Evolutionary conservation across 2,797 vertebrate species (phyloP), one percentile per base, ranked within the genome.

Genomic region (Zenarchopterus dispar): DNA sequence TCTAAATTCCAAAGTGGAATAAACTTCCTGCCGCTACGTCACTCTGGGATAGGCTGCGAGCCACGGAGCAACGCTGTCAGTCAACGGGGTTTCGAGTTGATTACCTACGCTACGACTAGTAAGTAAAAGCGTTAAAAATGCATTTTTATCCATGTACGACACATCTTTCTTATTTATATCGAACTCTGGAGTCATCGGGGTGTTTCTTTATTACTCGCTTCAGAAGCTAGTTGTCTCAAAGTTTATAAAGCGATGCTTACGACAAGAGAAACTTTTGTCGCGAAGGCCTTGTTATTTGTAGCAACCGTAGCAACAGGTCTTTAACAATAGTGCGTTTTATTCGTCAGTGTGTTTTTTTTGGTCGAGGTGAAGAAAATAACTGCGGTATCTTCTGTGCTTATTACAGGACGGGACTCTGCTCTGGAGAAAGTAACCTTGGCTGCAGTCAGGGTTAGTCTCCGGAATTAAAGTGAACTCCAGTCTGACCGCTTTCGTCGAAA

Each of bases 231-330:
- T 33, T 44, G 58, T 64, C 48, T 45, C 5, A 83, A 91, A 89
- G 81, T 91, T 90, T 4, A 51, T 23, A 43, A 54, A 53, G 67
- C 86, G 85, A 77, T 80, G 78, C 75, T 60, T 62, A 1, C 81
- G 84, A 70, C 82, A 70, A 74, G 74, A 73, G 85, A 90, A 93
- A 93, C 79, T 93, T 92, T 90, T 74, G 72, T 60, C 60, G 64
- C 15, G 80, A 77, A 89, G 89, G 93, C 91, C 91, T 85, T 67
- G 77, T 70, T 86, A 71, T 88, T 42, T 52, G 64, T 75, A 61
- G 83, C 92, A 93, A 93, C 92, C 53, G 64, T 75, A 61, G 83
- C 92, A 93, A 93, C 92, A 93, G 90, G 92, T 93, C 75, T 60
- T 60, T 54, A 52, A 36, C 24, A 16, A 41, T 3, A 8, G 5